phyloP scores from a whole-genome alignment of 2,797 vertebrate genomes.

The Silurus lanzhouensis region DNA sequence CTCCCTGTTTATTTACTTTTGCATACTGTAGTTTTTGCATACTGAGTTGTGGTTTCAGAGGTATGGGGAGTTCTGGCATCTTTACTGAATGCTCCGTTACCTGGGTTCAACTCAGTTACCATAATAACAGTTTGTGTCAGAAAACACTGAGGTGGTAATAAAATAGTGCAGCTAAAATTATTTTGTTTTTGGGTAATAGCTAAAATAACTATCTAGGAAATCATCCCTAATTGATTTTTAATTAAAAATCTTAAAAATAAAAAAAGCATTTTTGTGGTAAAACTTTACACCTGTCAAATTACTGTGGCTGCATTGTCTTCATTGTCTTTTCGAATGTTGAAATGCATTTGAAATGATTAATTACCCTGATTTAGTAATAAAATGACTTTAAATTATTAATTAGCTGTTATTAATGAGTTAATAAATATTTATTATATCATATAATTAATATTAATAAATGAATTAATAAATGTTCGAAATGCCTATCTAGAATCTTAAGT shows the following conservation, averaged over 20 bases:
- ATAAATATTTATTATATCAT: too few species aligned
- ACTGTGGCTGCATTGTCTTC: not conserved
- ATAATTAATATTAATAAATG: too few species aligned
- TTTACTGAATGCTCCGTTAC: not conserved
- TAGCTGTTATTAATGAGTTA: too few species aligned
- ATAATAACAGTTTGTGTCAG: constrained; percentile 42
- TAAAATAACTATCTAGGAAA: not conserved
- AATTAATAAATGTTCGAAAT: not conserved
- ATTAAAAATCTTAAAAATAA: not conserved
- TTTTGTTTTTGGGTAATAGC: not conserved
- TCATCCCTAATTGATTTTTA: not conserved
- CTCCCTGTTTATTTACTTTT: constrained; percentile 72
- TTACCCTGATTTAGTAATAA: not conserved
- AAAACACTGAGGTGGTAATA: not conserved
- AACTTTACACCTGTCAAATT: not conserved
- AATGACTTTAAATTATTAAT: not conserved
- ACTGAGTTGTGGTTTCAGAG: constrained; percentile 51
- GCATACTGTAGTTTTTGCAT: constrained; percentile 43
- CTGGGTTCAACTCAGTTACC: constrained; percentile 47
- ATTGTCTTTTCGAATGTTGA: not conserved
- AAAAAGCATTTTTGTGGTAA: not conserved
- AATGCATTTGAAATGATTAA: not conserved
- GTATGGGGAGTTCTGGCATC: not conserved
- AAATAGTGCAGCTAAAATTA: not conserved
- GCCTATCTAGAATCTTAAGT: too few species aligned